Evolutionary conservation across 2,797 vertebrate genomes (phyloP).

Genomic region (Octomys mimax): DNA sequence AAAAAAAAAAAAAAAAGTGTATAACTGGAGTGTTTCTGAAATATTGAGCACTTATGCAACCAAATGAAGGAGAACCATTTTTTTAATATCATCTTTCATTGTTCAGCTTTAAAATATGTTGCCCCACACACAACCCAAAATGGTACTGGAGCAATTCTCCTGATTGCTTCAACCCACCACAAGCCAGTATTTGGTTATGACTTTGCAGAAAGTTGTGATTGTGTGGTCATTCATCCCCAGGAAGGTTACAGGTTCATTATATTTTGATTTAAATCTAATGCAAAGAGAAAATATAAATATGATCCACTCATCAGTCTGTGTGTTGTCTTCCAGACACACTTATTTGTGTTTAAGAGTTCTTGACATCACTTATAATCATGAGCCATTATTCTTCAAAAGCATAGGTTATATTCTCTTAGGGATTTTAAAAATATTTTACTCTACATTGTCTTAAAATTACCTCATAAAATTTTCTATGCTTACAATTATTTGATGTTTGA

Average conservation of each 20-base stretch:
- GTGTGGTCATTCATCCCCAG: neutral
- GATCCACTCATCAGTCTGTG: neutral
- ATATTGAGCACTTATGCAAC: neutral
- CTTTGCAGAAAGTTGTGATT: neutral
- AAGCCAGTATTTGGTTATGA: neutral
- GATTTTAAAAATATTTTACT: slow-evolving; percentile 20
- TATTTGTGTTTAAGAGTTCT: neutral
- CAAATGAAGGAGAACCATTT: neutral
- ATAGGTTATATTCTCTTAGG: neutral
- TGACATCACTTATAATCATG: neutral
- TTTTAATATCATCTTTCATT: neutral
- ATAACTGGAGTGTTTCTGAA: neutral
- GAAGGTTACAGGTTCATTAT: neutral
- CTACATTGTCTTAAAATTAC: slow-evolving; percentile 33
- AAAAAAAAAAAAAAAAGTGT: neutral
- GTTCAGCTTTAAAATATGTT: neutral
- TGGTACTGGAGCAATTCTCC: rapidly evolving
- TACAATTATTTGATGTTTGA: slow-evolving; percentile 16
- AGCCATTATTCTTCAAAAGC: neutral
- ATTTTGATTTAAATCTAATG: neutral
- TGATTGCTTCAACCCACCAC: neutral
- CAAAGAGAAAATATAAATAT: slow-evolving; percentile 47
- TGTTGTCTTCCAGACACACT: neutral
- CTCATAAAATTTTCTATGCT: neutral
- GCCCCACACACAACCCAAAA: neutral